Evolutionary conservation across 2,113 vertebrate genomes (phyloP).

Genomic region (Pseudopodoces humilis): DNA sequence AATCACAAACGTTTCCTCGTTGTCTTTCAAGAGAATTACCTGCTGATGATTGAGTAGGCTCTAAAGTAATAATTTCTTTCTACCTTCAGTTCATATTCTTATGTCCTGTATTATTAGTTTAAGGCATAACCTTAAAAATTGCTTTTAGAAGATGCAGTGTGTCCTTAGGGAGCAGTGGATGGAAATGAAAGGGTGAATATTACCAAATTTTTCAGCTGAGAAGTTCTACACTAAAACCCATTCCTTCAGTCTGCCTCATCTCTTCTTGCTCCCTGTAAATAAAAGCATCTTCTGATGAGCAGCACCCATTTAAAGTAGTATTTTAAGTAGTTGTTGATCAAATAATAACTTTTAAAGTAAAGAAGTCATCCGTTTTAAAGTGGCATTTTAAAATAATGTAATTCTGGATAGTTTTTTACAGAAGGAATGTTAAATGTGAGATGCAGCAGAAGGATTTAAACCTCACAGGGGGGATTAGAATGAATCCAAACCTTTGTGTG

Average conservation of each 20-base stretch:
- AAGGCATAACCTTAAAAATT: not conserved
- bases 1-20: not conserved
- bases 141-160: not conserved
- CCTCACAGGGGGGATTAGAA: not conserved
- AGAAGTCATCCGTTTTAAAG: conserved; percentile 61
- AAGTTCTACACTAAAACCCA: not conserved
- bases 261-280: conserved; percentile 16
- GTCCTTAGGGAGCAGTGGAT: not conserved
- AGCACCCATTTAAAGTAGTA: conserved; percentile 56
- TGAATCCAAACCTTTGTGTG: not conserved
- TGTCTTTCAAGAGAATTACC: not conserved
- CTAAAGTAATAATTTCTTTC: not conserved
- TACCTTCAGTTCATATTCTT: not conserved
- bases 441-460: not conserved
- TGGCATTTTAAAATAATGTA: conserved; percentile 65
- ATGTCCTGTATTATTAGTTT: not conserved
- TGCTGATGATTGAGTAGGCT: not conserved
- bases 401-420: conserved; percentile 72
- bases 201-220: not conserved
- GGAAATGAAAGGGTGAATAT: not conserved
- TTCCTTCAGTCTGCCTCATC: not conserved
- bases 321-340: conserved; percentile 61
- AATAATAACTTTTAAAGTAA: not conserved
- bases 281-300: conserved; percentile 64
- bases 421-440: conserved; percentile 77